Conservation (phyloP, 1,140 invertebrate genomes). For the Drosophila paulistorum region DNA sequence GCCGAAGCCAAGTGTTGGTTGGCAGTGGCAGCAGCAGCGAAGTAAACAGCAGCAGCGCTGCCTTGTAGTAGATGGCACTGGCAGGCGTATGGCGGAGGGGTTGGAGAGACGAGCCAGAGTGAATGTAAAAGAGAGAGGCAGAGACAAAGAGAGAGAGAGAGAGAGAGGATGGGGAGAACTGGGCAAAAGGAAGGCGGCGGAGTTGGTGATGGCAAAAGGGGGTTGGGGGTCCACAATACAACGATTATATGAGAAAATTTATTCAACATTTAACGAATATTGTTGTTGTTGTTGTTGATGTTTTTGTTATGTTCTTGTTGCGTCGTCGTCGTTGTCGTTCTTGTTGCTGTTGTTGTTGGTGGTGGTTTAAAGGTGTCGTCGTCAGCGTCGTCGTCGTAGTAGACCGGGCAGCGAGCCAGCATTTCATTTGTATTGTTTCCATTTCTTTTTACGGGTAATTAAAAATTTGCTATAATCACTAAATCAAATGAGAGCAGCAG, state of each 20-base stretch:
- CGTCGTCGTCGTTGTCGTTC: background rate
- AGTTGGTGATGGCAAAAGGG: too few relatives aligned
- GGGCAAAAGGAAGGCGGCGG: background rate
- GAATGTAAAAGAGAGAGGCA: background rate
- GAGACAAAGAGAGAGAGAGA: conserved; percentile 4
- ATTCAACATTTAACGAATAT: conserved; percentile 78
- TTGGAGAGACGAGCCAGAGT: conserved; percentile 36
- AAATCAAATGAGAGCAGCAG: conserved; percentile 62
- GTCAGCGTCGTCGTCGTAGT: conserved; percentile 67
- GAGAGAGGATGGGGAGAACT: conserved; percentile 41
- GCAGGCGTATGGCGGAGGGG: conserved; percentile 30
- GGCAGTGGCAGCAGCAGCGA: conserved; percentile 23
- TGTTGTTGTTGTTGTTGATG: conserved; percentile 27
- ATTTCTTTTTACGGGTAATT: conserved; percentile 70
- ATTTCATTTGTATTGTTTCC: conserved; percentile 69
- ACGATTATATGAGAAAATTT: conserved; percentile 76
- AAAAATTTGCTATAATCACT: conserved; percentile 74
- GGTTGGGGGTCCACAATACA: conserved; percentile 19
- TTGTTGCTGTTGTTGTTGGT: conserved; percentile 54
- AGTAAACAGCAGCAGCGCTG: conserved; percentile 51
- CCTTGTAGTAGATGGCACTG: conserved; percentile 18
- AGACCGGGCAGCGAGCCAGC: conserved; percentile 21
- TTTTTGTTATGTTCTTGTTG: conserved; percentile 62
- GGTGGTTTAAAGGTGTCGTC: conserved; percentile 57
- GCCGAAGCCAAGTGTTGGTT: conserved; percentile 60